Evolutionary conservation across 2,888 invertebrate genomes (phyloP), one percentile per base, ranked within the genome.

Genomic region (Parthenolecanium corni): DNA sequence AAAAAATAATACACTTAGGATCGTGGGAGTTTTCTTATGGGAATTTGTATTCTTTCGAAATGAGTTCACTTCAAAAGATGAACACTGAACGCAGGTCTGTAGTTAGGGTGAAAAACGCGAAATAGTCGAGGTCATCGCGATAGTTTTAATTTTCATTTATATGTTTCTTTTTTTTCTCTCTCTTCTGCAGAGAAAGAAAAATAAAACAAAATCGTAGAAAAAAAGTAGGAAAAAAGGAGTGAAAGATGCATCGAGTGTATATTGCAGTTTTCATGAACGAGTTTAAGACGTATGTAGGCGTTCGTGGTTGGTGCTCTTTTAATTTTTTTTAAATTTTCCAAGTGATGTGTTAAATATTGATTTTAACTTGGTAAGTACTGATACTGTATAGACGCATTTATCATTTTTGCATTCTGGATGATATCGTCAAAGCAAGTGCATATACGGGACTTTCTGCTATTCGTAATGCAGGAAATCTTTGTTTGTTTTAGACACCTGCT

Each of bases 21-120:
- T 65, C 64, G 66, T 65, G 65, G 65, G 65, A 65, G 62, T 66
- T 66, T 64, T 66, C 66, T 65, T 66, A 61, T 65, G 64, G 64
- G 65, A 64, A 66, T 62, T 40, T 52, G 31, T 62, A 52, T 62
- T 52, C 40, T 61, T 61, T 49, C 38, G 47, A 61, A 61, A 61
- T 51, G 61, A 61, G 61, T 61, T 51, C 61, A 61, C 49, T 61
- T 38, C 49, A 49, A 61, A 31, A 61, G 31, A 57, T 23, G 49
- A 44, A 54, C 46, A 16, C 18, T 25, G 46, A 23, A 40, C 49
- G n/a, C 16, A 44, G 23, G 49, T n/a, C n/a, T n/a, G n/a, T n/a
- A n/a, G n/a, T 49, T 49, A 23, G 61, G 61, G 61, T 61, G 40
- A 51, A 61, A 61, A 49, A 61, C 25, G 51, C 61, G 51, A 61